Base-by-base conservation (phyloP, 2,113 vertebrate genomes). In the Megaceryle torquata region DNA sequence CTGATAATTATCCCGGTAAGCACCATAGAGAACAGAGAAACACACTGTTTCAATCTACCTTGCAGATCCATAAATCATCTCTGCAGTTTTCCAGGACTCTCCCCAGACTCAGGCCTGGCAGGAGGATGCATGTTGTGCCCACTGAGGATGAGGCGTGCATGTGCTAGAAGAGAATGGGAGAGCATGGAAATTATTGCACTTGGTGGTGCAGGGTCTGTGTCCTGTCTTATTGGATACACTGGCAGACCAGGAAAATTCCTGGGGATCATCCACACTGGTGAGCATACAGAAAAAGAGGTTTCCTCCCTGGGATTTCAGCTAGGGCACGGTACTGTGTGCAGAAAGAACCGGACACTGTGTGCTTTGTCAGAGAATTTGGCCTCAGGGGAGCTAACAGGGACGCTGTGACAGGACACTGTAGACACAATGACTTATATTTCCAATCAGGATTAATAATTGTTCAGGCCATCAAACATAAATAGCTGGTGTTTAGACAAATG, bases 371-470 rank as follows among this genome's bases (percentile, higher is more conserved):
- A 96, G 91, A 92, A 92, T 95, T 95, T 95, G 89, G 96, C 96
- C 93, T 89, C 86, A 6, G 91, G 94, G 93, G 83, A 95, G 69
- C 80, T 93, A 89, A 75, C 29, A 39, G 94, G 15, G 83, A 63
- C 92, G 68, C 80, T 93, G 69, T 90, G 86, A 91, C 88, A 96
- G 95, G 93, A 89, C 67, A 54, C 84, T 89, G 81, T 82, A 93
- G 84, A 92, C 81, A 97, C 86, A 95, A 93, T 91, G 86, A 93
- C 84, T 92, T 96, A 91, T 94, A 94, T 96, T 97, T 96, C 88
- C 90, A 96, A 96, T 95, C 93, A 97, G 90, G 95, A 95, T 95
- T 96, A 96, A 95, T 93, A 93, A 84, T 90, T 94, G 88, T 86
- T 88, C 95, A 79, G 88, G 83, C 90, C 96, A 96, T 97, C 96